Evolutionary conservation across 2,888 invertebrate species (phyloP), one percentile per base, ranked within the genome.

Genomic region (Chrysolina haemoptera): DNA sequence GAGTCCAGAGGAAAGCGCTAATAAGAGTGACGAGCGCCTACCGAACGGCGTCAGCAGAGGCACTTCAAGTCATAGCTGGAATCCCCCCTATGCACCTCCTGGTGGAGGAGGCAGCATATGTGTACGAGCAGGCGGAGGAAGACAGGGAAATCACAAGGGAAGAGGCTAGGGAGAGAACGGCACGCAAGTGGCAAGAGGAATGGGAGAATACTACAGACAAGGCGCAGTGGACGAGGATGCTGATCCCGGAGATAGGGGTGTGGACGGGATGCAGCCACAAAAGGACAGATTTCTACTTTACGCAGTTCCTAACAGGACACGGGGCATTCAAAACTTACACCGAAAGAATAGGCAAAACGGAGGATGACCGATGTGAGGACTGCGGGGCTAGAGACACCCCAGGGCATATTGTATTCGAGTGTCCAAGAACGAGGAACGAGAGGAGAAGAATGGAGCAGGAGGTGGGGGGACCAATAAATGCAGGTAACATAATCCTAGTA

Each of bases 1-100:
- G 14, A 10, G 9, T 53, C 0, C 55, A 53, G 12, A 53, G 55
- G 20, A 11, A 20, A 53, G 20, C 20, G 10, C 16, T 18, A 18
- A 53, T 53, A 10, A 53, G 27, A 27, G 5, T 27, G 2, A 22
- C 12, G 0, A 35, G 48, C 2, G 70, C 67, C 0, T 74, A 78
- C 55, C 43, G 68, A 46, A 78, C 76, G 27, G 59, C 68, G 3
- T 72, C 70, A 9, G 62, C 62, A 3, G 69, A 67, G 55, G 73
- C 77, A 11, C 55, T 59, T 2, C 69, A 53, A 35, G 76, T 77
- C 1, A 6, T 76, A 11, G 69, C 74, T n/a, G 75, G 69, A 0
- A 41, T 46, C 1, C 50, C 70, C 2, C 76, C 76, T 0, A 55
- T 75, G 0, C 73, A 74, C 16, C 66, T 76, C 10, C 43, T 68